Evolutionary conservation across 2,797 vertebrate genomes (phyloP), one percentile per base, ranked within the genome.

Genomic region (Melanotaenia parkinsoni): DNA sequence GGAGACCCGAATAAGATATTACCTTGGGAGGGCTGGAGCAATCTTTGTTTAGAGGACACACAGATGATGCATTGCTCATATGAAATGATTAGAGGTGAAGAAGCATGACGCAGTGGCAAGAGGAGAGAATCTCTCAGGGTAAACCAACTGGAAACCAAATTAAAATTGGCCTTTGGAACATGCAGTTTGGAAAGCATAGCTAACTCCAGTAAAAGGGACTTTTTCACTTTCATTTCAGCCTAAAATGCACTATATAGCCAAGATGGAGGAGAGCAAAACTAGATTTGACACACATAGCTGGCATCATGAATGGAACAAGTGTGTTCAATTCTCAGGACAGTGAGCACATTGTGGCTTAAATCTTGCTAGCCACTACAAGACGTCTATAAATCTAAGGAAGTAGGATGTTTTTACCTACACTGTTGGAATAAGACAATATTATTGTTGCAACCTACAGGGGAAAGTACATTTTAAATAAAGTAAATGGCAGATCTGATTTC

Each of bases 81-180:
- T 85, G 89, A 89, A 91, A 89, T 90, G 83, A 92, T 92, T 89
- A 82, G 87, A 90, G 85, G 74, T 87, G 88, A 91, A 91, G 85
- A 86, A 84, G 85, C 87, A 80, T 89, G 89, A 89, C 83, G 28
- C 72, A 76, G 81, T 81, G 78, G 84, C 72, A 81, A 73, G 83
- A 76, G 77, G 70, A 84, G 70, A 81, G 88, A 87, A 91, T 92
- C 84, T 89, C 79, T 89, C 75, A 78, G 80, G 62, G 76, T 88
- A 90, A 93, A 93, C 63, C 87, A 88, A 80, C 85, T 89, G 87
- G 88, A 93, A 93, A 91, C 75, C 74, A 92, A 90, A 92, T 93
- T 90, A 84, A 88, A 92, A 86, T 57, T 63, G 71, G 82, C 79
- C 69, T 81, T 62, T 81, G 79, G 77, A 88, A 86, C 72, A 79